phyloP scores from a whole-genome alignment of 2,797 vertebrate genomes.

The Cossypha dichroa region DNA sequence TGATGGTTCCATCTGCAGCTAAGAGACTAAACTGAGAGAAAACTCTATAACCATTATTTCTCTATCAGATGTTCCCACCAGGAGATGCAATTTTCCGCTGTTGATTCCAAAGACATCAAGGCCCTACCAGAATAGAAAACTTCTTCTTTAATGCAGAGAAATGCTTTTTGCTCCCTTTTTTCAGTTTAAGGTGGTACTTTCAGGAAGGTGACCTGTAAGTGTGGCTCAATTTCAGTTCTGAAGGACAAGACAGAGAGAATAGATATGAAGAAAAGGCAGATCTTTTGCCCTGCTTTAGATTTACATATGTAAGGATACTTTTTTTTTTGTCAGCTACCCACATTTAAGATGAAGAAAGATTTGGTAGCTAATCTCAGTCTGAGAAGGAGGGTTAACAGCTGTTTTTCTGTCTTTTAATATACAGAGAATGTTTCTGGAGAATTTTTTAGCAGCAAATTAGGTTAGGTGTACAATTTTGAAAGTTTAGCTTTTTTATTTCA shows the following conservation, averaged over 20 bases:
- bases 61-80: background rate
- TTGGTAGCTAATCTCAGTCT: background rate
- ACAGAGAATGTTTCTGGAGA: background rate
- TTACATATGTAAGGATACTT: background rate
- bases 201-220: background rate
- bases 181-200: background rate
- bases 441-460: background rate
- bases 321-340: background rate
- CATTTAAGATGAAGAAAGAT: background rate
- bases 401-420: background rate
- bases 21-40: background rate
- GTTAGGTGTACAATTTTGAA: background rate
- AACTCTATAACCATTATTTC: background rate
- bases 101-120: background rate
- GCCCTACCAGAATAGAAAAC: background rate
- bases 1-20: background rate
- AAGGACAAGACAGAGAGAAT: background rate
- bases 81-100: background rate
- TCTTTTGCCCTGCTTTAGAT: background rate
- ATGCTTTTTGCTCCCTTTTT: background rate
- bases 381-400: background rate
- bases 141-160: background rate
- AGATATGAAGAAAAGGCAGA: background rate
- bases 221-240: background rate
- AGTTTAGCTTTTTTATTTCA: background rate